phyloP scores from a whole-genome alignment of 2,113 vertebrate species.

The Malurus cyaneus region DNA sequence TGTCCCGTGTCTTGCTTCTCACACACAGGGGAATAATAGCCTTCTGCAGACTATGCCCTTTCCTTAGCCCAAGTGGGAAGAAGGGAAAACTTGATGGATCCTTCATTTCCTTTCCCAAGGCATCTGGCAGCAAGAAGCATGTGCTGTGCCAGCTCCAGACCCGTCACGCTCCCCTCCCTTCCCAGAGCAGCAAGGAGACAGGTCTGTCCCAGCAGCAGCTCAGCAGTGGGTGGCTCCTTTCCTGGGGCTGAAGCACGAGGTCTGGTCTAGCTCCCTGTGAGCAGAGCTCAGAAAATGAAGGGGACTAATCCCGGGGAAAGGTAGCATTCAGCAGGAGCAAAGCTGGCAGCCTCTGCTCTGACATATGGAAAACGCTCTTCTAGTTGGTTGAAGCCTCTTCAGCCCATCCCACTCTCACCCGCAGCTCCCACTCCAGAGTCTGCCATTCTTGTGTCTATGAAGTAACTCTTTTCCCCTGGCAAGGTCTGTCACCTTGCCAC shows the following conservation, averaged over 20 bases:
- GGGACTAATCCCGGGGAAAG: conserved; percentile 49
- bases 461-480: not conserved
- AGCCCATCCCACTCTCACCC: not conserved
- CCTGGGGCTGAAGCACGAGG: not conserved
- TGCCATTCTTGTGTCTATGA: not conserved
- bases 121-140: conserved; percentile 42
- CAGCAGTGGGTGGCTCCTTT: conserved; percentile 39
- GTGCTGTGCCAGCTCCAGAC: conserved; percentile 41
- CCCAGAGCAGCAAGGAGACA: conserved; percentile 30
- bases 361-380: conserved; percentile 57
- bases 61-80: conserved; percentile 21
- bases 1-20: conserved; percentile 43
- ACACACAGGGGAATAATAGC: conserved; percentile 52
- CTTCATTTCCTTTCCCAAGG: conserved; percentile 60
- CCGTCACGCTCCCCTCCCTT: conserved; percentile 17
- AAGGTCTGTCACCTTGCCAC: not conserved
- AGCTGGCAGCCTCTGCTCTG: conserved; percentile 40
- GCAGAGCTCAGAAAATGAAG: conserved; percentile 21
- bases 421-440: not conserved
- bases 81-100: conserved; percentile 39
- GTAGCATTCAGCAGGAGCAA: conserved; percentile 29
- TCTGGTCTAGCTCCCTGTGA: not conserved
- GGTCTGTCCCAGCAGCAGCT: not conserved
- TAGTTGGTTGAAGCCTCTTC: not conserved
- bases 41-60: conserved; percentile 22